phyloP scores from a whole-genome alignment of 1,140 invertebrate genomes.

The Hypothenemus hampei region DNA sequence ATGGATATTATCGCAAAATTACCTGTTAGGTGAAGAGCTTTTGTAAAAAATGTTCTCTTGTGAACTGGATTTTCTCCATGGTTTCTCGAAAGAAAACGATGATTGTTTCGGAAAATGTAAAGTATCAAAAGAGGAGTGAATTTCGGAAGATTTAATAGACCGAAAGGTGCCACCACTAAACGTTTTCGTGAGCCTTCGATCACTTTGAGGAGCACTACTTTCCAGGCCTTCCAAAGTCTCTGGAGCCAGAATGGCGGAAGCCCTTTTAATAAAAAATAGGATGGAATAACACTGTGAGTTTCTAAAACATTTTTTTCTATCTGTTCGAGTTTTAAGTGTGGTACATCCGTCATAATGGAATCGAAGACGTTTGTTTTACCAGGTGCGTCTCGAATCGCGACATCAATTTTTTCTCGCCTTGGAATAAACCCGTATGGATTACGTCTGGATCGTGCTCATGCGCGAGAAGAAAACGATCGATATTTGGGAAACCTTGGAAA shows the following conservation, averaged over 20 bases:
- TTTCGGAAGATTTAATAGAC: conserved; percentile 16
- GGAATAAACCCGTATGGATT: conserved; percentile 25
- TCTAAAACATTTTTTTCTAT: conserved; percentile 21
- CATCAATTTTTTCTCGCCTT: conserved; percentile 23
- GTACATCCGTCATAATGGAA: conserved; percentile 39
- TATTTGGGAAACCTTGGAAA: conserved; percentile 24
- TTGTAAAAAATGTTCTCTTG: conserved; percentile 17
- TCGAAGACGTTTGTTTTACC: conserved; percentile 18
- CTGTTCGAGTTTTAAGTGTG: conserved; percentile 18
- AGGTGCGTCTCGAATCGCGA: conserved; percentile 36
- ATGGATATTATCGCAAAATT: neutral
- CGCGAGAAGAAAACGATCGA: conserved; percentile 30
- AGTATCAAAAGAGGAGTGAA: conserved; percentile 29
- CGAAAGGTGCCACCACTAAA: conserved; percentile 27
- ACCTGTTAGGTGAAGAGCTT: conserved; percentile 13
- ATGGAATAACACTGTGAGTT: conserved; percentile 21
- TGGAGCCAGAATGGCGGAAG: conserved; percentile 38
- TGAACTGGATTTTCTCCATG: conserved; percentile 25
- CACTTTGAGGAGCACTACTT: conserved; percentile 21
- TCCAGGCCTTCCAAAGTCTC: conserved; percentile 33
- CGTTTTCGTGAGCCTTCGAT: conserved; percentile 27
- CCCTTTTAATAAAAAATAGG: conserved; percentile 23
- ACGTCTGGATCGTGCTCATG: conserved; percentile 21
- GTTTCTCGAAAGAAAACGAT: conserved; percentile 23
- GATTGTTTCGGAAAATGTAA: conserved; percentile 27